These are phyloP conservation scores for Nannoperca obscura DNA, from an alignment of 2,797 vertebrate species.

Conservation along the genomic window DNA sequence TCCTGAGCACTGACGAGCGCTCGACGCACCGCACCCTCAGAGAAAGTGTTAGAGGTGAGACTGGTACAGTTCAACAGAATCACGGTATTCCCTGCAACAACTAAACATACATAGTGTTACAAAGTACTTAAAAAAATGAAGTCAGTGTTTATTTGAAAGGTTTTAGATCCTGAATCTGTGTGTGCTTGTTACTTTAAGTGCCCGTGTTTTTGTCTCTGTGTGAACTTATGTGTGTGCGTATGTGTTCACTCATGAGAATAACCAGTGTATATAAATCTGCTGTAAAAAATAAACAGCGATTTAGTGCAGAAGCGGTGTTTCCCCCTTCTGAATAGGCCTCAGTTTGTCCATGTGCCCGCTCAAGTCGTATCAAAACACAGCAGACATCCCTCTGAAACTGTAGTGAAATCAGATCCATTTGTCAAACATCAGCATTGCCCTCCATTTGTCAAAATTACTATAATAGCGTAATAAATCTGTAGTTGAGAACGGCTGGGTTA, in stretches of 20 bases:
- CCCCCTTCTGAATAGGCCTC: slow-evolving; percentile 63
- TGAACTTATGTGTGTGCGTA: slow-evolving; percentile 20
- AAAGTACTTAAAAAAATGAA: slow-evolving; percentile 30
- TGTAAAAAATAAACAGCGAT: slow-evolving; percentile 74
- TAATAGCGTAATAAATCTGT: slow-evolving; percentile 64
- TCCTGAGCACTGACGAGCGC: slow-evolving; percentile 41
- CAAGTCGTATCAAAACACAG: slow-evolving; percentile 62
- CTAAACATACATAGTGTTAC: slow-evolving; percentile 12
- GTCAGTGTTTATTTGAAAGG: slow-evolving; percentile 36
- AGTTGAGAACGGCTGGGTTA: slow-evolving; percentile 36
- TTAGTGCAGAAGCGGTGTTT: slow-evolving; percentile 63
- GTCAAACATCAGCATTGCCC: slow-evolving; percentile 64
- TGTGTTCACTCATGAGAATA: slow-evolving; percentile 65
- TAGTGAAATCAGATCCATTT: slow-evolving; percentile 72
- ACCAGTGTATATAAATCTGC: slow-evolving; percentile 70
- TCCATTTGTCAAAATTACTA: slow-evolving; percentile 59
- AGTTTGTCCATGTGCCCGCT: slow-evolving; percentile 57
- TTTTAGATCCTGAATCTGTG: slow-evolving; percentile 11
- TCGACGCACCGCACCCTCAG: slow-evolving; percentile 45
- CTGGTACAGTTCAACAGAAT: slow-evolving; percentile 30
- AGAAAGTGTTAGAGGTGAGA: slow-evolving; percentile 55
- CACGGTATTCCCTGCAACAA: slow-evolving; percentile 36
- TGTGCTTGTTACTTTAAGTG: background rate
- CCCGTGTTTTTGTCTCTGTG: slow-evolving; percentile 18
- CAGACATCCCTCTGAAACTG: slow-evolving; percentile 58